Evolutionary conservation across 2,888 invertebrate genomes (phyloP), one percentile per base, ranked within the genome.

Genomic region (Parapristionchus giblindavisi): DNA sequence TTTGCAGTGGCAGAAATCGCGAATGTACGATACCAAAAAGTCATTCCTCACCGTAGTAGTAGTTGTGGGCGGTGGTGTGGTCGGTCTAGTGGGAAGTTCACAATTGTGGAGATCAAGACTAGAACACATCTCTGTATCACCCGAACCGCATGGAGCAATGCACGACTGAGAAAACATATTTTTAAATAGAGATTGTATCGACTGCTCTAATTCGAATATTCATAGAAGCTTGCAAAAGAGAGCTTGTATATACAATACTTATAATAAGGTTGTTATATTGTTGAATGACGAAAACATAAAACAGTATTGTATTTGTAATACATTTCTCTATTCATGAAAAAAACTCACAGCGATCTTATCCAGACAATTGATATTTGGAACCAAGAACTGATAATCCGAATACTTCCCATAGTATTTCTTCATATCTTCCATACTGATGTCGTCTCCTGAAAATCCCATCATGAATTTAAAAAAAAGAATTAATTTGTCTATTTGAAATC

Each of bases 291-390:
- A 3, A 8, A 17, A 43, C 8, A 43, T 43, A 43, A 43, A 43
- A 43, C n/a, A n/a, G n/a, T n/a, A n/a, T n/a, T n/a, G n/a, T n/a
- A n/a, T n/a, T n/a, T n/a, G n/a, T n/a, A n/a, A n/a, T n/a, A n/a
- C n/a, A n/a, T n/a, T n/a, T n/a, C n/a, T n/a, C n/a, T n/a, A n/a
- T n/a, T n/a, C n/a, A n/a, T n/a, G n/a, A n/a, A n/a, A n/a, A 17
- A 54, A n/a, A 54, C 52, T 52, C 40, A 74, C 74, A 56, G 38
- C 66, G 51, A 77, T 56, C 48, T 68, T 77, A 29, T 72, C 70
- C 38, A 80, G 63, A 72, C 80, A 80, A 6, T 76, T 66, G 36
- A 75, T 34, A 66, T 77, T 66, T 2, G 77, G 77, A 29, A 79
- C 80, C 32, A 73, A 56, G 29, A 51, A 76, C 11, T 61, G 32